Conservation (phyloP, 2,888 invertebrate genomes). For the Caenorhabditis japonica region DNA sequence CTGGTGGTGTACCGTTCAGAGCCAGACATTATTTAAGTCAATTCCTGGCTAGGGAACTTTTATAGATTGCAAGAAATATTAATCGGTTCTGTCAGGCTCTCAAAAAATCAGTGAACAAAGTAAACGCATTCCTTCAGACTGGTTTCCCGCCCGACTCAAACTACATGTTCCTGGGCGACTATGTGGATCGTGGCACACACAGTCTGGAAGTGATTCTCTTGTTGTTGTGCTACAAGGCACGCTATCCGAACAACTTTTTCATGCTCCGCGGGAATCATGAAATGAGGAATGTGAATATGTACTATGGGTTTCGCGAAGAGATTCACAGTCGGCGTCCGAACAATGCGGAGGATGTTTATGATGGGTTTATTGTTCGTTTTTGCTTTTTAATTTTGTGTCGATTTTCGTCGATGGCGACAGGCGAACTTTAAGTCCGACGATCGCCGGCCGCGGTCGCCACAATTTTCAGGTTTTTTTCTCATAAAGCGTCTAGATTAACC, state of each 20-base stretch:
- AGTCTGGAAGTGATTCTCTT: slow-evolving; percentile 57
- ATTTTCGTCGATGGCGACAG: too few relatives aligned
- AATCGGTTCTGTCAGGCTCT: too few relatives aligned
- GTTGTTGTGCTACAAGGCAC: slow-evolving; percentile 55
- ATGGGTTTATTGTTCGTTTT: slow-evolving; percentile 21
- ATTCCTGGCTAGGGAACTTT: too few relatives aligned
- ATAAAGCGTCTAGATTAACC: too few relatives aligned
- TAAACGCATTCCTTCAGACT: slow-evolving; percentile 20
- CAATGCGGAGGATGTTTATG: slow-evolving; percentile 3
- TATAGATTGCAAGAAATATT: too few relatives aligned
- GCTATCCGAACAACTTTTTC: slow-evolving; percentile 66
- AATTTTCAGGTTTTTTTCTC: too few relatives aligned
- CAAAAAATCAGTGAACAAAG: too few relatives aligned
- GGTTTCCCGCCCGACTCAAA: slow-evolving; percentile 67
- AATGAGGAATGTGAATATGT: slow-evolving; percentile 52
- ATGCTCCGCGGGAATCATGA: slow-evolving; percentile 71
- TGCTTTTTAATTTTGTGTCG: too few relatives aligned
- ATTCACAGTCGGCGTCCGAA: slow-evolving; percentile 23
- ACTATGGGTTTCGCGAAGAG: slow-evolving; percentile 66
- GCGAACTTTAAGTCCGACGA: too few relatives aligned
- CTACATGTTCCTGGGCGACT: slow-evolving; percentile 69
- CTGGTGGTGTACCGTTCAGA: too few relatives aligned
- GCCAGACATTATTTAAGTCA: too few relatives aligned
- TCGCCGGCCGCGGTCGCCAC: too few relatives aligned
- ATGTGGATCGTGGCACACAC: slow-evolving; percentile 63